phyloP scores from a whole-genome alignment of 1,140 invertebrate species.

The Drosophila ficusphila region DNA sequence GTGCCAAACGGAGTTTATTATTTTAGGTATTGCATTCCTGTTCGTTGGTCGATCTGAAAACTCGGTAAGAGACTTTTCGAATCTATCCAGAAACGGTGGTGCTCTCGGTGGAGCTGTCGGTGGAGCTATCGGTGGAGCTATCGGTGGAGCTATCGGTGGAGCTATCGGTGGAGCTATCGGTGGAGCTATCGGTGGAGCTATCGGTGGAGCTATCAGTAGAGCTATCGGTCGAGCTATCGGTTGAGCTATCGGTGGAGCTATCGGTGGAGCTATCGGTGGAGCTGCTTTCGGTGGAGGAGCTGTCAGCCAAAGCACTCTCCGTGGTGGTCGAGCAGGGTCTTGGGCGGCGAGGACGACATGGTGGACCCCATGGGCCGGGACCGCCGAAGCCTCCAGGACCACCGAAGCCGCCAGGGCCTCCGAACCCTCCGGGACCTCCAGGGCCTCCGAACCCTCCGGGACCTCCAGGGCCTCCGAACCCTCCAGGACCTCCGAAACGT shows the following conservation, averaged over 20 bases:
- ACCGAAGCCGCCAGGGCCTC: not conserved
- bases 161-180: not conserved
- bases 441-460: not conserved
- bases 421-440: not conserved
- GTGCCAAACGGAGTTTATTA: constrained; percentile 17
- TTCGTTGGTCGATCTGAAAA: not conserved
- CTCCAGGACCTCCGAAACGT: not conserved
- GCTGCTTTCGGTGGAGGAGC: not conserved
- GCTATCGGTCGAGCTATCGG: not conserved
- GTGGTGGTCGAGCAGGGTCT: constrained; percentile 6
- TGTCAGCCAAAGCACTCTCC: constrained; percentile 2
- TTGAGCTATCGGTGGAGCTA: not conserved
- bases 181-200: not conserved
- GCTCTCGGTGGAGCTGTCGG: constrained; percentile 4
- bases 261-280: not conserved
- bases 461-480: not conserved
- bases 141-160: not conserved
- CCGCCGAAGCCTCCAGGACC: constrained; percentile 1
- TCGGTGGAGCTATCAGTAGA: not conserved
- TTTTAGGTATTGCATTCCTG: not conserved
- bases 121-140: not conserved
- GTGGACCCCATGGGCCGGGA: not conserved
- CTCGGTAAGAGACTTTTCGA: not conserved
- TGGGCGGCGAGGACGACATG: constrained; percentile 5
- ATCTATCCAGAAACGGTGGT: constrained; percentile 10